A percentile compares a stretch with the other conserved stretches of the same genome.
Conservation (phyloP, 2,888 invertebrate genomes). For the Galerucella nymphaeae region DNA sequence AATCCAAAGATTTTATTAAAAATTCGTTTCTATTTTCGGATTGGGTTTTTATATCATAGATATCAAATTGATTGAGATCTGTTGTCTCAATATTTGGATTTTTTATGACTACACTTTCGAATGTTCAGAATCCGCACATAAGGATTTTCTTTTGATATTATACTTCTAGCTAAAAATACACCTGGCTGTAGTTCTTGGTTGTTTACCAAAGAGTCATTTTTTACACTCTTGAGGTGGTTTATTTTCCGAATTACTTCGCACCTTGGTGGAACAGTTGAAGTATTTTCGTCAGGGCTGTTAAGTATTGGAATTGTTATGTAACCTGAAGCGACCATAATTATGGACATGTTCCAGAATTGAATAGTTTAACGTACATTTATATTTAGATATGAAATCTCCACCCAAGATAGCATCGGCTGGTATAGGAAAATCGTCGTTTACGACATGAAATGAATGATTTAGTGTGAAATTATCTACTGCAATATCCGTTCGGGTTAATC, state of each 20-base stretch:
- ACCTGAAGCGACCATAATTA: not conserved
- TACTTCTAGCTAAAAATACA: too few relatives aligned
- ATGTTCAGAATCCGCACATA: too few relatives aligned
- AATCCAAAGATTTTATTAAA: too few relatives aligned
- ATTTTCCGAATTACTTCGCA: slow-evolving; percentile 2
- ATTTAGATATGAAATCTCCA: not conserved
- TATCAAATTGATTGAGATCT: too few relatives aligned
- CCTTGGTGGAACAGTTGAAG: not conserved
- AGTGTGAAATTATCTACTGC: not conserved
- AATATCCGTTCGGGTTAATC: not conserved
- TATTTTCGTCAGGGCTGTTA: not conserved
- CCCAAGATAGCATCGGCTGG: not conserved
- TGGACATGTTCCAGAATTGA: not conserved
- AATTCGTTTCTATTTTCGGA: too few relatives aligned
- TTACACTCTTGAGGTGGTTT: not conserved
- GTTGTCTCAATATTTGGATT: too few relatives aligned
- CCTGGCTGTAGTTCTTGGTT: too few relatives aligned
- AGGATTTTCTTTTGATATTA: too few relatives aligned
- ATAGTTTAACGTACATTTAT: slow-evolving; percentile 1
- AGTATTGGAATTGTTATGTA: not conserved
- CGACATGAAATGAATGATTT: too few relatives aligned
- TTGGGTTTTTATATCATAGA: too few relatives aligned
- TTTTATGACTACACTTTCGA: too few relatives aligned
- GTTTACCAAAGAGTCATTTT: too few relatives aligned
- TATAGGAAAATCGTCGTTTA: not conserved